Evolutionary conservation across 2,113 vertebrate species (phyloP).

Genomic region (Albula glossodonta): DNA sequence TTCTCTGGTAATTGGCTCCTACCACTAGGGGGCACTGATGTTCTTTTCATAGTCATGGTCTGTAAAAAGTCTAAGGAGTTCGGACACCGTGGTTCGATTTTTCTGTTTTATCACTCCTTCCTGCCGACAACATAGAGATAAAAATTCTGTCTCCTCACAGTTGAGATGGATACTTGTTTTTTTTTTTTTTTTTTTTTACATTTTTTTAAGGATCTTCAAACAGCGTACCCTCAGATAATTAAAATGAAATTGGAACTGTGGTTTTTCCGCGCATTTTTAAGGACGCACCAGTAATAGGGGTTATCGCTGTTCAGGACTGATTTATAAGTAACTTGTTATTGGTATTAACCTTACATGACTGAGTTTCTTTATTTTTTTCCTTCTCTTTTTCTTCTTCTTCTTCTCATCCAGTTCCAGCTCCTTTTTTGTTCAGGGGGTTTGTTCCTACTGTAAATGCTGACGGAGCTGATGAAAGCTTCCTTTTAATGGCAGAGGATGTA

Average conservation of each 20-base stretch:
- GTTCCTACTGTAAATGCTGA: slow-evolving; percentile 18
- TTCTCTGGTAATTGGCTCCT: neutral
- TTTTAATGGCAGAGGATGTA: slow-evolving; percentile 23
- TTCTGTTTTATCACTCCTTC: neutral
- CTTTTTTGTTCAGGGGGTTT: slow-evolving; percentile 16
- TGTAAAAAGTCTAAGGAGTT: neutral
- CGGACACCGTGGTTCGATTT: neutral
- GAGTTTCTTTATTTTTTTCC: neutral
- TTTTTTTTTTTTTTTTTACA: no score
- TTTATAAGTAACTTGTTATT: slow-evolving; percentile 12
- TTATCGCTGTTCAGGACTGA: slow-evolving; percentile 1
- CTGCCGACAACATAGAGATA: slow-evolving; percentile 1
- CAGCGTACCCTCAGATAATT: neutral
- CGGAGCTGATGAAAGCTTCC: slow-evolving; percentile 18
- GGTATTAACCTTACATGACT: neutral
- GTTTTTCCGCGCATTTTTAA: slow-evolving; percentile 14
- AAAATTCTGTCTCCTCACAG: neutral
- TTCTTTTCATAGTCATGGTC: slow-evolving; percentile 20
- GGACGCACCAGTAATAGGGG: neutral
- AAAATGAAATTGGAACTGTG: slow-evolving; percentile 10
- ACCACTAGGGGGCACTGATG: slow-evolving; percentile 41
- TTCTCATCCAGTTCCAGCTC: neutral
- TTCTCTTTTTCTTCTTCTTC: no score
- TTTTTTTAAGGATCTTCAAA: neutral
- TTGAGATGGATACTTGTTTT: neutral